Conservation (phyloP, 2,888 invertebrate species). For the Mythimna albipuncta region DNA sequence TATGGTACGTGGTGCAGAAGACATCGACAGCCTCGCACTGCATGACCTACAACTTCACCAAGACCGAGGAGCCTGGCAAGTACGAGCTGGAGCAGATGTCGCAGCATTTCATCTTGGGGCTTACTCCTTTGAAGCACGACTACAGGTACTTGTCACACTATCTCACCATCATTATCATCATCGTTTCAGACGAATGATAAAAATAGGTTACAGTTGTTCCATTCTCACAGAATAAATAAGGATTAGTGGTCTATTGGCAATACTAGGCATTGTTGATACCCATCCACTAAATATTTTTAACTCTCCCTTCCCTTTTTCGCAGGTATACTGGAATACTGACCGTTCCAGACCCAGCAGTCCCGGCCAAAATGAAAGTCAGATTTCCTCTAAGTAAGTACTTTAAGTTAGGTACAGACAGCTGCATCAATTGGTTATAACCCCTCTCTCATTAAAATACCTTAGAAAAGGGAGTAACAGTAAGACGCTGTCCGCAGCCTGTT, state of each 20-base stretch:
- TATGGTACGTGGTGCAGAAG: slow-evolving; percentile 96
- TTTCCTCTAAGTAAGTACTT: slow-evolving; percentile 94
- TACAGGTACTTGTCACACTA: slow-evolving; percentile 88
- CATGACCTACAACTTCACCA: slow-evolving; percentile 94
- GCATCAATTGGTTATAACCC: too few relatives aligned
- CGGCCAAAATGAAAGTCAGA: slow-evolving; percentile 93
- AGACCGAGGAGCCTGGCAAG: slow-evolving; percentile 92
- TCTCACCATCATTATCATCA: too few relatives aligned
- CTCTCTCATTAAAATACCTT: too few relatives aligned
- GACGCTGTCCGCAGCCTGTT: too few relatives aligned
- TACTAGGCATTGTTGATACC: too few relatives aligned
- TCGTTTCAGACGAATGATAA: too few relatives aligned
- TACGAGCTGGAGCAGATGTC: slow-evolving; percentile 94
- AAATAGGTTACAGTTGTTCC: too few relatives aligned
- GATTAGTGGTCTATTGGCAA: not conserved
- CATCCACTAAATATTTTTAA: not conserved
- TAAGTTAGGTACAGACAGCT: not conserved
- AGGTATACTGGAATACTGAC: slow-evolving; percentile 93
- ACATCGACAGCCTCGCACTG: slow-evolving; percentile 95
- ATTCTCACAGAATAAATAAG: too few relatives aligned
- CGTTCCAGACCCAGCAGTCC: slow-evolving; percentile 92
- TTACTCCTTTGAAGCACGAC: slow-evolving; percentile 94
- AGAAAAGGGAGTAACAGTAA: too few relatives aligned
- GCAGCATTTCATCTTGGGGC: slow-evolving; percentile 92
- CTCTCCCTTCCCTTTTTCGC: slow-evolving; percentile 22